Percentiles rank a stretch among this genome's conserved stretches.
Evolutionary conservation across 2,113 vertebrate genomes (phyloP).

Genomic region (Petrocephalus zakoni): DNA sequence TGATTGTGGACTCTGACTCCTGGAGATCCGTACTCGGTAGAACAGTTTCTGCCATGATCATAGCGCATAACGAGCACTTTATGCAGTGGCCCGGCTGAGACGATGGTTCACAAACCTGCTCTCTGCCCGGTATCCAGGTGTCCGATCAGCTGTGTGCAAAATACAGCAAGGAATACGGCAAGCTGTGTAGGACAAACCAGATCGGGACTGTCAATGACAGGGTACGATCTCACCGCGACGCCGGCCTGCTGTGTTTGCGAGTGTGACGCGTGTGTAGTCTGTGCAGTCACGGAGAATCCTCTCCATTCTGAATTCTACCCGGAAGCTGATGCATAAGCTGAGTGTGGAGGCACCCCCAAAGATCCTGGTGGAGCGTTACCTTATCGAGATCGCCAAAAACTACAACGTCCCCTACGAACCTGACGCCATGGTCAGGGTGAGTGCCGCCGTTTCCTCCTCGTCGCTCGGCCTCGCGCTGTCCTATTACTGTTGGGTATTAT

Average conservation of each 20-base stretch:
- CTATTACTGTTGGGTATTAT: not conserved
- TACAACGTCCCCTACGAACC: slow-evolving; percentile 95
- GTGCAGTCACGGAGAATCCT: not conserved
- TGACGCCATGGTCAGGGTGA: slow-evolving; percentile 90
- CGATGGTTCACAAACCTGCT: not conserved
- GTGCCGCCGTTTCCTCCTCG: slow-evolving; percentile 29
- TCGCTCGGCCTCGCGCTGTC: not conserved
- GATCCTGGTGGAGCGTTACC: slow-evolving; percentile 92
- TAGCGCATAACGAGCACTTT: not conserved
- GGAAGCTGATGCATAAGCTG: slow-evolving; percentile 92
- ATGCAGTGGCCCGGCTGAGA: not conserved
- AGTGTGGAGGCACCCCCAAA: slow-evolving; percentile 92
- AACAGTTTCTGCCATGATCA: no score
- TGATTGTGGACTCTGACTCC: not conserved
- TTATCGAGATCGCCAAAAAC: slow-evolving; percentile 98
- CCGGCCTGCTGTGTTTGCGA: not conserved
- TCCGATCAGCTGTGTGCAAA: slow-evolving; percentile 95
- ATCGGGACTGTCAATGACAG: slow-evolving; percentile 95
- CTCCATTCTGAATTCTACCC: slow-evolving; percentile 26
- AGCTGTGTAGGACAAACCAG: slow-evolving; percentile 93
- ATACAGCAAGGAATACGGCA: slow-evolving; percentile 98
- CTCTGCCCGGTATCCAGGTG: slow-evolving; percentile 61
- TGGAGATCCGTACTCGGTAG: not conserved
- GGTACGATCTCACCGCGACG: slow-evolving; percentile 56
- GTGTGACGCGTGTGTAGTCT: not conserved